Evolutionary conservation across 2,113 vertebrate genomes (phyloP), one percentile per base, ranked within the genome.

Genomic region (Myotis brandtii): DNA sequence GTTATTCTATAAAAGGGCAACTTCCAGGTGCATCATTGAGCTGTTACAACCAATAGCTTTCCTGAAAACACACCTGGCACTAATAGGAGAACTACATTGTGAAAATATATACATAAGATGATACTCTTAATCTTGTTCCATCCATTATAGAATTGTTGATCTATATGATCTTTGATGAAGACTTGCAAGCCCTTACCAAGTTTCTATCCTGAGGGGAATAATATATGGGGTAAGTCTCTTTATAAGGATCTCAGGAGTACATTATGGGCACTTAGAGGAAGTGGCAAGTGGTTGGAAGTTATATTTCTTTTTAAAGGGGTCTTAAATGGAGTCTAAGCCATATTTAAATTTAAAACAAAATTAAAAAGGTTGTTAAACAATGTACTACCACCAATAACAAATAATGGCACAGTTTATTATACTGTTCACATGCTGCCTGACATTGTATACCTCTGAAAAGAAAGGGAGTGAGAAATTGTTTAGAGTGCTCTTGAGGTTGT

Each of bases 381-480:
- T 97, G 97, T 98, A 79, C 50, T 89, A 72, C 62, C 75, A 40
- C 34, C 97, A 95, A 94, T 72, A 96, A 69, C 14, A 95, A 94
- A 97, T 95, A 75, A 6, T 75, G 77, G 54, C 52, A 80, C 5
- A 84, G 86, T 94, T 95, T 83, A 64, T 86, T 97, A 54, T 73
- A 64, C 75, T 86, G 16, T 32, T 80, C 97, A 87, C 89, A 17
- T 23, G 48, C 3, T 89, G 3, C 3, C 75, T 83, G 34, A 23
- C 13, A 67, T 27, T 70, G 50, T 95, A 90, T 91, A 75, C 50
- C 56, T 67, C 88, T 96, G 87, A 79, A 95, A 89, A 80, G 14
- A 94, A 94, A 96, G 86, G 1, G 8, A 34, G 16, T 80, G 70
- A 69, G 52, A 97, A 93, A 95, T 93, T 92, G n/a, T 79, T 85